A percentile compares a stretch with the other conserved stretches of the same genome.
phyloP scores from a whole-genome alignment of 1,140 invertebrate genomes.

The Eueides isabella region DNA sequence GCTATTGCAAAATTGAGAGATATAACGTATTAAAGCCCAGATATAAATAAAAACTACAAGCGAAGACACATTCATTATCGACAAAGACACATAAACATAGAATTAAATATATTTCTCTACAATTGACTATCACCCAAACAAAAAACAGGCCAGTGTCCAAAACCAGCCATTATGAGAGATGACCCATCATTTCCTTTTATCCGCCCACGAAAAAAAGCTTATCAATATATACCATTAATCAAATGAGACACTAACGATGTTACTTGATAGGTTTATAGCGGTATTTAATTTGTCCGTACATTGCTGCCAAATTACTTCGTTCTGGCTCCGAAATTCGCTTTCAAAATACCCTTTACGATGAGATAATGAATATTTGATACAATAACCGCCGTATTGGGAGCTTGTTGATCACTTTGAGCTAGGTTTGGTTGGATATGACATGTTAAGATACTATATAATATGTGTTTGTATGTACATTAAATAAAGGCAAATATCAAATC shows the following conservation, averaged over 20 bases:
- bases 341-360: conserved; percentile 60
- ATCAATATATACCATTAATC: conserved; percentile 36
- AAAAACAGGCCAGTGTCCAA: conserved; percentile 11
- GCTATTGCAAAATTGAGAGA: no score
- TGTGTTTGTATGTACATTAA: background rate
- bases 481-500: no score
- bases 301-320: conserved; percentile 58
- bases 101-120: background rate
- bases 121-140: background rate
- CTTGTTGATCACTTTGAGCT: conserved; percentile 39
- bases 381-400: conserved; percentile 55
- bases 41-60: background rate
- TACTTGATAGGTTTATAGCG: conserved; percentile 44
- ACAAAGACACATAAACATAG: no score
- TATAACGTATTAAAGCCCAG: no score
- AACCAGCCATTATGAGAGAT: conserved; percentile 27
- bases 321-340: conserved; percentile 49
- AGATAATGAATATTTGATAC: conserved; percentile 76
- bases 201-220: conserved; percentile 26
- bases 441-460: background rate
- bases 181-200: conserved; percentile 36
- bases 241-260: conserved; percentile 41
- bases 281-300: conserved; percentile 51
- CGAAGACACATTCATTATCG: no score
- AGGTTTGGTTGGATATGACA: conserved; percentile 39